Base-by-base conservation (phyloP, 2,113 vertebrate species). In the Tachysurus vachellii region DNA sequence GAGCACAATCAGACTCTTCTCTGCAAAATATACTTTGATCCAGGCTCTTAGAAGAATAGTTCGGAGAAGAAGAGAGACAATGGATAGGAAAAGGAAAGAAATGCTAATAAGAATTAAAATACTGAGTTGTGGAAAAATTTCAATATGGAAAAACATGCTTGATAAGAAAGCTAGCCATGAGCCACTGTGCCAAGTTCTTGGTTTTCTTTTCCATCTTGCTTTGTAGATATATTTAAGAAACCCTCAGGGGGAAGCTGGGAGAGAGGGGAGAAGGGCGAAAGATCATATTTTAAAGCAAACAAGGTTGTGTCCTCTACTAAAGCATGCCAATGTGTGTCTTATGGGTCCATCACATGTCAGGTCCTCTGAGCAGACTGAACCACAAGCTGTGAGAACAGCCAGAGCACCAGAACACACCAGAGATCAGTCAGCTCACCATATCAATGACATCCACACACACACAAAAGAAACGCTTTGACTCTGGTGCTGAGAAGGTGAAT, bases 21-120 rank as follows among this genome's bases (percentile, higher is more conserved):
- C 61, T n/a, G 66, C 23, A 42, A 68, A 57, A 61, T 73, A 62
- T 50, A 16, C 70, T 93, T 94, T 94, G 92, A 95, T 93, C 91
- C 88, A 70, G 89, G 80, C 87, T 84, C 14, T 66, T 53, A 17
- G 31, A 80, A 68, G 28, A 86, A 82, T 66, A 61, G 79, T 42
- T 80, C 64, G 66, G 16, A 79, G 23, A 66, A 21, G 61, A 62
- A 14, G 26, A 59, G 53, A 68, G 23, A 64, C 47, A 57, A 76
- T 19, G 23, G 19, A 54, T 7, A 17, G n/a, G 70, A 1, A 59
- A 28, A 13, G 53, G 53, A 53, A 21, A 62, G 9, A 70, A 64
- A 82, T 62, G 50, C 21, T 56, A 26, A 26, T 12, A 23, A 42
- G 50, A 44, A 80, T 56, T 36, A 36, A 80, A 1, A 42, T 26